Base-by-base conservation (phyloP, 1,140 invertebrate genomes). In the Caenorhabditis brenneri region DNA sequence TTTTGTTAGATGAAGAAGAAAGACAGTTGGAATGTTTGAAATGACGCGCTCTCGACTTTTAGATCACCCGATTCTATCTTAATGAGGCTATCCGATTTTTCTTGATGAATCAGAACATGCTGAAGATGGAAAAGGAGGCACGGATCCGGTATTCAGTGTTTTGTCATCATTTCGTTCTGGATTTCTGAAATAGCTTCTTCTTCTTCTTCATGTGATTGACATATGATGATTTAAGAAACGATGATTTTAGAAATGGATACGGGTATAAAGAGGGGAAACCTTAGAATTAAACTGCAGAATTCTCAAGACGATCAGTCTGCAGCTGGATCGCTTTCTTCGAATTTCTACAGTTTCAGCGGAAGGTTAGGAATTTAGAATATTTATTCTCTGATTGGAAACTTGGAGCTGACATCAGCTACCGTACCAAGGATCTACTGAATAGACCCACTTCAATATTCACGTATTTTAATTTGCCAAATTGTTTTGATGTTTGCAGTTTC, bases 41-140 rank as follows among this genome's bases (percentile, higher is more conserved):
- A 74, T 74, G 65, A 31, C 36, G 12, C 65, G 65, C 15, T 74
- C 65, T 74, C 65, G 65, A 42, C 65, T 31, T 74, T 74, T 24
- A 6, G n/a, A 74, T 74, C 36, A 42, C 36, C 33, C 65, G 65
- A 74, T 74, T 74, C 36, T 22, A 74, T 74, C 36, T 74, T 24
- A 74, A 55, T 55, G 53, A n/a, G 53, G 9, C 19, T 55, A 55
- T 10, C 53, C 53, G 53, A 55, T 55, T 55, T 55, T 55, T 55
- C 53, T n/a, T 55, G 53, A 55, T 29, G 22, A 31, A 12, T 1
- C 42, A 36, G 58, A 24, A 55, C 9, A 33, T 5, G 58, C 5
- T 5, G 22, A 31, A 12, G 10, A 74, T 19, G 58, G 9, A 55
- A 36, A 33, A 19, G 58, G 12, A 36, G 12, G 58, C 33, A 46